These are phyloP conservation scores for Stratiolaelaps scimitus DNA, from an alignment of 1,140 invertebrate genomes.

Conservation along the genomic window DNA sequence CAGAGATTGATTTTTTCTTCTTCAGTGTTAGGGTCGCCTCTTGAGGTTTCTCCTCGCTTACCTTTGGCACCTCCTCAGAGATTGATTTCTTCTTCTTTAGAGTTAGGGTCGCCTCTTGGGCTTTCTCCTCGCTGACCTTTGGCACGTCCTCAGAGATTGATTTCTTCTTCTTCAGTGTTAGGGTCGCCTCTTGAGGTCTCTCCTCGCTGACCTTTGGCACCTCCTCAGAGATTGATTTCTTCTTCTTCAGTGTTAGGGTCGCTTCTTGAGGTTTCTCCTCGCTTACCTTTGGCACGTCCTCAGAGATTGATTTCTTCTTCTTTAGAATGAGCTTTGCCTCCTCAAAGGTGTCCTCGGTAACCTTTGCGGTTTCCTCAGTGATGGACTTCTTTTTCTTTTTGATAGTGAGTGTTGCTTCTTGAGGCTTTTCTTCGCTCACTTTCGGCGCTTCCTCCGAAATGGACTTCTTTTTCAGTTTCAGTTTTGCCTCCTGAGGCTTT, in stretches of 20 bases:
- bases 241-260: not conserved
- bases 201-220: conserved; percentile 24
- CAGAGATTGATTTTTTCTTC: conserved; percentile 20
- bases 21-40: conserved; percentile 21
- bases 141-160: too few relatives aligned
- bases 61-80: not conserved
- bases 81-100: conserved; percentile 26
- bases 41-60: not conserved
- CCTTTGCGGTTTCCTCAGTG: not conserved
- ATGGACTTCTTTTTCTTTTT: conserved; percentile 26
- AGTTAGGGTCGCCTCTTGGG: not conserved
- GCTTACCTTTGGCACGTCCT: too few relatives aligned
- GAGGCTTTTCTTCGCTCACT: conserved; percentile 25
- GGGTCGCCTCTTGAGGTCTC: conserved; percentile 19
- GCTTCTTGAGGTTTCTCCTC: conserved; percentile 7
- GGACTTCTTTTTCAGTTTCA: not conserved
- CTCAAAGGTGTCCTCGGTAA: not conserved
- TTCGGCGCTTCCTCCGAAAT: conserved; percentile 27
- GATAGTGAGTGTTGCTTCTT: conserved; percentile 12
- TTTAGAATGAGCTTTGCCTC: not conserved
- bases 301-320: not conserved
- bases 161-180: conserved; percentile 10
- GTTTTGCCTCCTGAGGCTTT: conserved; percentile 25
- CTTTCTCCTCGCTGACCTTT: not conserved
- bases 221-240: conserved; percentile 9